Base-by-base conservation (phyloP, 2,888 invertebrate genomes). In the Incurvaria masculella region DNA sequence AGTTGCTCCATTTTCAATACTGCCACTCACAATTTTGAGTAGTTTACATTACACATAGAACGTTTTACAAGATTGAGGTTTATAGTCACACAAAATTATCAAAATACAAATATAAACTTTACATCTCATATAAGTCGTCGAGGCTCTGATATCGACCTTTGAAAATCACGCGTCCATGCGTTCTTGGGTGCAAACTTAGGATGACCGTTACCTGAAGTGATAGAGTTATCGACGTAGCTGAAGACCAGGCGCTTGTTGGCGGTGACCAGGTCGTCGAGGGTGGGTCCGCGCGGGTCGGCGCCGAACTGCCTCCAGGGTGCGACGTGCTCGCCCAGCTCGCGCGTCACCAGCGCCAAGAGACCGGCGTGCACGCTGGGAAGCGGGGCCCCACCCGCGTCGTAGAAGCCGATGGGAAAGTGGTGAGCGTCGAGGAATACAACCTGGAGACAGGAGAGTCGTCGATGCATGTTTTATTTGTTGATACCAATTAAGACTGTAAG, bases 361-460 rank as follows among this genome's bases (percentile, higher is more conserved):
- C 80, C 75, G 8, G 66, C 64, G 60, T 86, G 86, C 2, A 82
- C 76, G 14, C 61, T 60, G 1, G 69, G 63, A 19, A 79, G 71
- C 1, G 80, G 76, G 1, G 72, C 62, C 27, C 74, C 73, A 46
- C 74, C 65, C 1, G 63, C 59, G 21, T 72, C 62, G 55, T 78
- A 76, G 55, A 86, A 85, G 2, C 86, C 86, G 17, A 85, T 72
- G 1, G 91, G 91, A 66, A 93, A 91, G 51, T 90, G 84, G 59
- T 92, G 91, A 42, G 94, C 88, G 60, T 94, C 92, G 44, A 94
- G 66, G 51, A 94, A 83, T 10, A 93, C 79, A 26, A 91, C 72
- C 79, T 79, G 62, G 16, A 51, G 52, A 6, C 3, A 43, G 21
- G 14, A 21, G 16, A 17, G 26, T 6, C 38, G 18, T 17, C 19